Percentiles rank a stretch among this genome's conserved stretches.
Evolutionary conservation across 2,113 vertebrate species (phyloP).

Genomic region (rat (Rattus norvegicus)): GRCr8 NC_086025.1:21186501-21187000

Average conservation of each 20-base stretch:
- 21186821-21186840: neutral
- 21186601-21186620: constrained; percentile 74
- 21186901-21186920: neutral
- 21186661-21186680: constrained; percentile 74
- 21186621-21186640: constrained; percentile 75
- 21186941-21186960: neutral
- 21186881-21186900: neutral
- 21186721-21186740: constrained; percentile 51
- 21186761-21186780: constrained; percentile 14
- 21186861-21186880: constrained; percentile 12
- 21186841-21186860: neutral
- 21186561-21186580: constrained; percentile 69
- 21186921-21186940: neutral
- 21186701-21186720: constrained; percentile 58
- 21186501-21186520: neutral
- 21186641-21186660: constrained; percentile 67
- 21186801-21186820: neutral
- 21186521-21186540: neutral
- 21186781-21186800: constrained; percentile 11
- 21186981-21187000: neutral
- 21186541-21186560: constrained; percentile 45
- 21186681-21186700: constrained; percentile 35
- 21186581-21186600: constrained; percentile 64
- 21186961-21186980: neutral
- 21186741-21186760: constrained; percentile 60